phyloP scores from a whole-genome alignment of 92 coral and sea anemone genomes.

The Umimayanthus chanpuru region DNA sequence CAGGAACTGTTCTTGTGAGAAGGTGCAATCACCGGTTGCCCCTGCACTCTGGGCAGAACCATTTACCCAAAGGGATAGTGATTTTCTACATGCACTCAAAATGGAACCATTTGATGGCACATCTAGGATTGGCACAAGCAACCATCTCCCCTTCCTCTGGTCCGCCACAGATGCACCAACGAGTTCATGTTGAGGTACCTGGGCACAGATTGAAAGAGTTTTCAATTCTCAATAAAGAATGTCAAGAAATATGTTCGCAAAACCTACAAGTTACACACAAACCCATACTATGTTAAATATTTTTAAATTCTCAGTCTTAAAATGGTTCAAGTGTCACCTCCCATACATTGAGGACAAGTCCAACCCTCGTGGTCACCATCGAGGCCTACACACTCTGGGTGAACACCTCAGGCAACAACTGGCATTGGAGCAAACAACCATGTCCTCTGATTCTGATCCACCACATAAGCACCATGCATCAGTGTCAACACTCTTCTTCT shows the following conservation, averaged over 20 bases:
- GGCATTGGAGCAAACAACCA: background rate
- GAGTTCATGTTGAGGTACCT: conserved; percentile 27
- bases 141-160: conserved; percentile 32
- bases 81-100: conserved; percentile 9
- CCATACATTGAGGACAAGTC: conserved; percentile 37
- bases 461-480: background rate
- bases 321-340: conserved; percentile 15
- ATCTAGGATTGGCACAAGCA: conserved; percentile 31
- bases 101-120: conserved; percentile 27
- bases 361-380: conserved; percentile 20
- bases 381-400: conserved; percentile 29
- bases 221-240: conserved; percentile 19
- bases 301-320: background rate
- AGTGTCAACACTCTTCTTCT: background rate
- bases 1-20: no score
- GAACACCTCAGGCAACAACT: background rate
- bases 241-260: conserved; percentile 15
- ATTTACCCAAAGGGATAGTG: conserved; percentile 34
- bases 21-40: background rate
- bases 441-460: background rate
- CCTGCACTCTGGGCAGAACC: conserved; percentile 29
- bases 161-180: conserved; percentile 41
- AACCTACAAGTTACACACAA: background rate
- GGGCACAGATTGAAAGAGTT: conserved; percentile 3
- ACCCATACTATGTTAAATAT: no score